Evolutionary conservation across 2,113 vertebrate genomes (phyloP).

Genomic region (Ciconia boyciana): DNA sequence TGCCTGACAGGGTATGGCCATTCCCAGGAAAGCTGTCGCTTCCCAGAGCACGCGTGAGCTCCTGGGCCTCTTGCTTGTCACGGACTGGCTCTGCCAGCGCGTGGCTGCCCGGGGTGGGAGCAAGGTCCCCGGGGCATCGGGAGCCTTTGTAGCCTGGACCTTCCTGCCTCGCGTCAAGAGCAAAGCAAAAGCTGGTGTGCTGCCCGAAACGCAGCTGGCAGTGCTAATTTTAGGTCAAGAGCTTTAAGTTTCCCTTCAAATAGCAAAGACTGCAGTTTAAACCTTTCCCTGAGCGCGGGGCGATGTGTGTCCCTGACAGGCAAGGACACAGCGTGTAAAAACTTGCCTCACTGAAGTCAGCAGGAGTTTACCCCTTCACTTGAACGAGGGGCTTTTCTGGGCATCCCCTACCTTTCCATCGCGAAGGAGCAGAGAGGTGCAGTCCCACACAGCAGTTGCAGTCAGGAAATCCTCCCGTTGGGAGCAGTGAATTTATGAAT

Average conservation of each 20-base stretch:
- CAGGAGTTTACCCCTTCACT: neutral
- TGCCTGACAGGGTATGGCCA: accelerated
- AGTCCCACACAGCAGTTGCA: neutral
- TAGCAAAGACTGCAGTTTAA: neutral
- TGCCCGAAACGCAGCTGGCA: neutral
- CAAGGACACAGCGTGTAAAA: neutral
- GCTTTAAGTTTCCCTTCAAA: neutral
- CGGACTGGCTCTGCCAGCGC: accelerated
- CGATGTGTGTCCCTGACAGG: neutral
- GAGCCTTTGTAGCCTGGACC: neutral
- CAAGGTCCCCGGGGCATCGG: accelerated
- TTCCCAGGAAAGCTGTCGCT: neutral
- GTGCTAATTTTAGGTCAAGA: neutral
- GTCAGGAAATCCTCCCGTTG: neutral
- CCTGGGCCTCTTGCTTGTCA: neutral
- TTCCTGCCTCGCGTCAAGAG: neutral
- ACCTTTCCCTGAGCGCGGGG: neutral
- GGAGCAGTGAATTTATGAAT: slow-evolving; percentile 25
- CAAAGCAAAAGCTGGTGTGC: neutral
- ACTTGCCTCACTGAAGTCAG: neutral
- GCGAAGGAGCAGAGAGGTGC: neutral
- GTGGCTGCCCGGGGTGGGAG: neutral
- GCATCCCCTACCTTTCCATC: neutral
- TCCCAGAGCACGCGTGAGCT: neutral
- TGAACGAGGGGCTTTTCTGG: neutral